Percentiles rank a stretch among this genome's conserved stretches.
These are phyloP conservation scores for Carcina quercana DNA, from an alignment of 2,888 invertebrate genomes.

Conservation along the genomic window DNA sequence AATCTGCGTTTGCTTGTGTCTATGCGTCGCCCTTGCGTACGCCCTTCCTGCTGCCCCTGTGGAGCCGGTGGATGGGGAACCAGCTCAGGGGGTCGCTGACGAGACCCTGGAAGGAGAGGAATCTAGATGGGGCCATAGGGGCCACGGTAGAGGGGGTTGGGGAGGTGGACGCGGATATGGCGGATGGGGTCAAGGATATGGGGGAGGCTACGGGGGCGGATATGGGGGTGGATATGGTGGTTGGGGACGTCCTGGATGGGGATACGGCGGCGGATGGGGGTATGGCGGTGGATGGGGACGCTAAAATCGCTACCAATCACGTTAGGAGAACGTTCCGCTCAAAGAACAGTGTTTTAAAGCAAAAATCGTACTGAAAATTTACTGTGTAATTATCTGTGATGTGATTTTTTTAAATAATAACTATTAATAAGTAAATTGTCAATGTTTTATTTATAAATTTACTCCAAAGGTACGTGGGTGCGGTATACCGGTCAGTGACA, in stretches of 20 bases:
- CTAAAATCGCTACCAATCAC: too few relatives aligned
- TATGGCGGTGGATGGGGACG: slow-evolving; percentile 15
- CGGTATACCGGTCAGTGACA: too few relatives aligned
- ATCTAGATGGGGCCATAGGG: slow-evolving; percentile 11
- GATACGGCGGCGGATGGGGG: slow-evolving; percentile 10
- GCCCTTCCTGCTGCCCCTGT: slow-evolving; percentile 27
- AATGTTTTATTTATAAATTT: too few relatives aligned
- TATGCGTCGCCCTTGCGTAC: slow-evolving; percentile 38
- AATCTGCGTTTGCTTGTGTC: slow-evolving; percentile 29
- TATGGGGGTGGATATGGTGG: slow-evolving; percentile 9
- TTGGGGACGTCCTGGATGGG: slow-evolving; percentile 7
- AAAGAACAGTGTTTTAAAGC: too few relatives aligned
- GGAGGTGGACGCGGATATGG: slow-evolving; percentile 10
- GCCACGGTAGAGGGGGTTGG: slow-evolving; percentile 14
- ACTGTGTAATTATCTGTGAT: slow-evolving; percentile 17
- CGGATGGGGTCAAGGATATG: slow-evolving; percentile 11
- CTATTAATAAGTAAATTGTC: too few relatives aligned
- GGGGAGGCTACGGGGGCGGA: slow-evolving; percentile 6
- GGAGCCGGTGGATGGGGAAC: slow-evolving; percentile 13
- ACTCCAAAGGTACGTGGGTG: too few relatives aligned
- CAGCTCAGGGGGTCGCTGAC: neutral
- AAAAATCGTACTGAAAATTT: too few relatives aligned
- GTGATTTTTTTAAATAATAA: too few relatives aligned
- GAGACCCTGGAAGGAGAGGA: slow-evolving; percentile 23
- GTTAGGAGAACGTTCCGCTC: too few relatives aligned